Evolutionary conservation across 2,113 vertebrate species (phyloP).

Genomic region (Tympanuchus pallidicinctus): DNA sequence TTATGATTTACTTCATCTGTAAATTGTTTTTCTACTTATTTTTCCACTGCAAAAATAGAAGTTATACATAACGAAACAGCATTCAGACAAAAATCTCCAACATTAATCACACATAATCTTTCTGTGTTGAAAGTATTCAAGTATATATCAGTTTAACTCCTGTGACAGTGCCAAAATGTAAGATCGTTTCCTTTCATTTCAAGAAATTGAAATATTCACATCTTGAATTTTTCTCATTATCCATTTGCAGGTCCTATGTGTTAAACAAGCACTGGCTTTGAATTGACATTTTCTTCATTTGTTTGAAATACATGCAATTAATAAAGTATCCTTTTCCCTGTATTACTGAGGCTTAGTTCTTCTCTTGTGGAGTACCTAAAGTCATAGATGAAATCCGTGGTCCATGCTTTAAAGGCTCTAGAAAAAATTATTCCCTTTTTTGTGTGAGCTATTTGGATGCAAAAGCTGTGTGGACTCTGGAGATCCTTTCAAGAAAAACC

Average conservation of each 20-base stretch:
- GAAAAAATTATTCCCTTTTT: neutral
- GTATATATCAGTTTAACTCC: no score
- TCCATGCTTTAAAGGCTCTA: neutral
- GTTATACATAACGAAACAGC: no score
- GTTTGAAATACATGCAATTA: neutral
- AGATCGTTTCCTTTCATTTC: neutral
- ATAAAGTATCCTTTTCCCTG: neutral
- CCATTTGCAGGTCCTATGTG: neutral
- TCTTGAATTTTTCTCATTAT: neutral
- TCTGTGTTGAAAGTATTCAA: no score
- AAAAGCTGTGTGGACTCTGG: neutral
- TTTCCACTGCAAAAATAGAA: no score
- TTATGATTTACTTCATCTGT: no score
- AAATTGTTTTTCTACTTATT: no score
- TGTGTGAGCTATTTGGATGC: neutral
- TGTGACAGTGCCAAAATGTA: neutral
- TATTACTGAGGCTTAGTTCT: neutral
- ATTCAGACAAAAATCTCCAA: no score
- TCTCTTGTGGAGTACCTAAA: neutral
- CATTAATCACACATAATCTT: no score
- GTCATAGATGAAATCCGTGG: neutral
- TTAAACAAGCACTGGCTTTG: neutral
- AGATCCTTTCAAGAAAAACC: neutral
- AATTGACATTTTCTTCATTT: neutral
- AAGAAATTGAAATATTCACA: neutral